A percentile compares a stretch with the other conserved stretches of the same genome.
Evolutionary conservation across 2,113 vertebrate genomes (phyloP).

Genomic region (Neodon shergylaensis): DNA sequence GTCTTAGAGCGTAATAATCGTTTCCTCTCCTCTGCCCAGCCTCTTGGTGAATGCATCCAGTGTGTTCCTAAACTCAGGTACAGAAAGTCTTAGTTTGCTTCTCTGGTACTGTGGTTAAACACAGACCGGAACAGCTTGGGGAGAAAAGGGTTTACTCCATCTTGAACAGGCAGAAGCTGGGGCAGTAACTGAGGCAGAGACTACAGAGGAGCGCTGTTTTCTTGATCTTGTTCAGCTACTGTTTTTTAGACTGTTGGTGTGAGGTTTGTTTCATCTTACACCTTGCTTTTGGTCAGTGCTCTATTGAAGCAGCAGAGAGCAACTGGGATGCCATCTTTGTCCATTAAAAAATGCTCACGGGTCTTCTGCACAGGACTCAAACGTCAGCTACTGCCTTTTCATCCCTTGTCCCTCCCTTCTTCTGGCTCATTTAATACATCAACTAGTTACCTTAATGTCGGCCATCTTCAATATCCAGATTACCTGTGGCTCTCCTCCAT

Average conservation of each 20-base stretch:
- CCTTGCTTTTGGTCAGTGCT: not conserved
- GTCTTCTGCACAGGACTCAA: constrained; percentile 21
- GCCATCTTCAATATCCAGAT: not conserved
- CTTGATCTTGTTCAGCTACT: not conserved
- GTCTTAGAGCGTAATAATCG: not conserved
- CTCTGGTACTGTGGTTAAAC: not conserved
- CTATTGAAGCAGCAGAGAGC: not conserved
- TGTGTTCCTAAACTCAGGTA: not conserved
- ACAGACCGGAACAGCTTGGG: not conserved
- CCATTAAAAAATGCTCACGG: not conserved
- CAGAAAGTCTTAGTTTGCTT: not conserved
- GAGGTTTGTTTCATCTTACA: not conserved
- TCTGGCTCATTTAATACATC: not conserved
- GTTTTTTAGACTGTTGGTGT: not conserved
- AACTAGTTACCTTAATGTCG: not conserved
- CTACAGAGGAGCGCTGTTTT: not conserved
- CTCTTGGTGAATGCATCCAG: not conserved
- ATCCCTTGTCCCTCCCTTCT: not conserved
- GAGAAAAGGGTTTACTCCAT: not conserved
- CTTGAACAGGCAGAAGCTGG: not conserved
- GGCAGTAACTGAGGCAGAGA: not conserved
- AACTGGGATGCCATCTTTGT: not conserved
- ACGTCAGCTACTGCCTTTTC: constrained; percentile 11
- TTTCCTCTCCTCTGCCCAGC: not conserved
- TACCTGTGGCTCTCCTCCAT: constrained; percentile 3